phyloP scores from a whole-genome alignment of 1,140 invertebrate genomes.

The Palaemon carinicauda region DNA sequence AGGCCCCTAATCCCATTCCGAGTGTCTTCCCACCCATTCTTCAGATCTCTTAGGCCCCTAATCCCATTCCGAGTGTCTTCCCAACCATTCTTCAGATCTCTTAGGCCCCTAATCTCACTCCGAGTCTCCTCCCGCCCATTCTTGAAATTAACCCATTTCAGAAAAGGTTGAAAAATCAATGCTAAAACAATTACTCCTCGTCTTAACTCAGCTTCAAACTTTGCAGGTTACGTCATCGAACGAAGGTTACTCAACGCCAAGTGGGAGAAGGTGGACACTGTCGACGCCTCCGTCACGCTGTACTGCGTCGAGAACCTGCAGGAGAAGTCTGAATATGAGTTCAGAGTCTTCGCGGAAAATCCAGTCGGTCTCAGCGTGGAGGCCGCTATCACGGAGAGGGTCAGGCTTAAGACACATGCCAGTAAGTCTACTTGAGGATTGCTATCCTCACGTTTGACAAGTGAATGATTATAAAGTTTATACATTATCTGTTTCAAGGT shows the following conservation, averaged over 20 bases:
- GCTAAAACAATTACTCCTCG: background rate
- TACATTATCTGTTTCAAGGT: conserved; percentile 61
- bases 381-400: conserved; percentile 76
- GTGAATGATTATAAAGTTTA: conserved; percentile 20
- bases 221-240: conserved; percentile 89
- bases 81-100: too few species aligned
- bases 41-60: too few species aligned
- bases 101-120: too few species aligned
- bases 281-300: conserved; percentile 78
- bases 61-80: too few species aligned
- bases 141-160: too few species aligned
- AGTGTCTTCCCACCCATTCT: too few species aligned
- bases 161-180: too few species aligned
- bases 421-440: too few species aligned
- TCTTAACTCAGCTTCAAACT: background rate
- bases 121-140: too few species aligned
- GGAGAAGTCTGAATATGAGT: conserved; percentile 87
- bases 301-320: conserved; percentile 87
- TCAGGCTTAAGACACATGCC: conserved; percentile 91
- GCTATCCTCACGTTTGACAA: too few species aligned
- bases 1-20: too few species aligned
- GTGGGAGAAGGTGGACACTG: conserved; percentile 90
- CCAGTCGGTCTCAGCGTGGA: conserved; percentile 83
- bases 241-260: conserved; percentile 77
- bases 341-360: conserved; percentile 93